Conservation (phyloP, 2,113 vertebrate species). For the Spermophilus dauricus region DNA sequence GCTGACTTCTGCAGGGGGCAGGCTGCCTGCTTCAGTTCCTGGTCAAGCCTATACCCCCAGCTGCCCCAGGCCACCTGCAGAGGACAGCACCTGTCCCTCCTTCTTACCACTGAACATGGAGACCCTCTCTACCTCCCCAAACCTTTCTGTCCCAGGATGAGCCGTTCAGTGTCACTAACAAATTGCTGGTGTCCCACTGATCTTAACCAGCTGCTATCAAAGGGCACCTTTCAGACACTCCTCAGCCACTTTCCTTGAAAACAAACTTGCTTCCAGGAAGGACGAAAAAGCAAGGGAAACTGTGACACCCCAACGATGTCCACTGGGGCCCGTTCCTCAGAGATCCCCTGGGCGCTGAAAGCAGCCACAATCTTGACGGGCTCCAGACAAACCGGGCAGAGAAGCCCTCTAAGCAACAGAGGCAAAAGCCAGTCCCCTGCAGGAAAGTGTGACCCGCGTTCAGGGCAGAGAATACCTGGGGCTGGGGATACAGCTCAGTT, state of each 20-base stretch:
- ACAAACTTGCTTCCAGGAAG: not conserved
- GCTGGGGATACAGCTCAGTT: too few species aligned
- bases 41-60: rapidly evolving
- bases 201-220: not conserved
- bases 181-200: rapidly evolving
- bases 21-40: not conserved
- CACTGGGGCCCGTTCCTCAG: rapidly evolving
- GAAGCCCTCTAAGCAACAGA: not conserved
- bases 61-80: not conserved
- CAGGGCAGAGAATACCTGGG: not conserved
- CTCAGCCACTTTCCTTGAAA: not conserved
- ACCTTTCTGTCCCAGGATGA: not conserved
- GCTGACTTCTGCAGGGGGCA: not conserved
- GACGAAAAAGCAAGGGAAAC: not conserved
- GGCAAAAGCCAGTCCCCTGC: not conserved
- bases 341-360: rapidly evolving
- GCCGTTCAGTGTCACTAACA: rapidly evolving
- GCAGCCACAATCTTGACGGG: not conserved
- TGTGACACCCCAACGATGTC: rapidly evolving
- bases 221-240: not conserved
- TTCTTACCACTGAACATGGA: not conserved
- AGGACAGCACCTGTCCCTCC: not conserved
- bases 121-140: not conserved
- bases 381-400: not conserved
- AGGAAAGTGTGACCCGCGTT: rapidly evolving